Percentiles rank a stretch among this genome's conserved stretches.
Conservation (phyloP, 2,888 invertebrate species). For the Phengaris alcon region DNA sequence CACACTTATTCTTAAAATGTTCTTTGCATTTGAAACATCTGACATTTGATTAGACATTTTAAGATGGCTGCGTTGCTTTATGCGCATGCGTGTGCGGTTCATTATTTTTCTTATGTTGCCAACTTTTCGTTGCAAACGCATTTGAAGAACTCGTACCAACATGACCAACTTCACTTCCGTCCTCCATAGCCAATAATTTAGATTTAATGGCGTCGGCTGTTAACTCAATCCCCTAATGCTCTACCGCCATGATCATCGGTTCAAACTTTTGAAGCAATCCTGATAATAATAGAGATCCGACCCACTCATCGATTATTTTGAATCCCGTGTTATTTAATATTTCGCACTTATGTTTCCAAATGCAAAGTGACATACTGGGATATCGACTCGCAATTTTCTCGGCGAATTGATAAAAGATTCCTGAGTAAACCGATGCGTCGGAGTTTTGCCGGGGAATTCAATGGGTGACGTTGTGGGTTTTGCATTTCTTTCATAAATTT, state of each 20-base stretch:
- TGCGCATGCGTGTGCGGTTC: slow-evolving; percentile 4
- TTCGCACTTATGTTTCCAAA: slow-evolving; percentile 32
- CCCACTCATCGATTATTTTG: slow-evolving; percentile 34
- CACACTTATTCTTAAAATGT: slow-evolving; percentile 30
- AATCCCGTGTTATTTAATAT: slow-evolving; percentile 35
- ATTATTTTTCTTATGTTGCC: slow-evolving; percentile 26
- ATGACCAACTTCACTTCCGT: slow-evolving; percentile 27
- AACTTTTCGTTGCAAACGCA: slow-evolving; percentile 30
- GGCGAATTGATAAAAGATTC: slow-evolving; percentile 36
- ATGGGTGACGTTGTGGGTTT: no score
- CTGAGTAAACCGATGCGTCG: neutral
- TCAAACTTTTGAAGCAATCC: slow-evolving; percentile 35
- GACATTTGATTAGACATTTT: slow-evolving; percentile 19
- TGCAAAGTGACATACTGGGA: slow-evolving; percentile 32
- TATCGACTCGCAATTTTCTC: slow-evolving; percentile 35
- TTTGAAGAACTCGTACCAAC: slow-evolving; percentile 17
- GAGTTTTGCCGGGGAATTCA: no score
- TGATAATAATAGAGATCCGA: slow-evolving; percentile 35
- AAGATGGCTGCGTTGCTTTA: no score
- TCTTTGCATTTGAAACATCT: slow-evolving; percentile 30
- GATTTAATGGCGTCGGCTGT: slow-evolving; percentile 34
- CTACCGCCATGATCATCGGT: slow-evolving; percentile 38
- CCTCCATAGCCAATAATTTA: slow-evolving; percentile 33
- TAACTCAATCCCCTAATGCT: slow-evolving; percentile 35
- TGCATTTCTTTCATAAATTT: no score